Conservation (phyloP, 2,888 invertebrate species). For the Sericinus montela region DNA sequence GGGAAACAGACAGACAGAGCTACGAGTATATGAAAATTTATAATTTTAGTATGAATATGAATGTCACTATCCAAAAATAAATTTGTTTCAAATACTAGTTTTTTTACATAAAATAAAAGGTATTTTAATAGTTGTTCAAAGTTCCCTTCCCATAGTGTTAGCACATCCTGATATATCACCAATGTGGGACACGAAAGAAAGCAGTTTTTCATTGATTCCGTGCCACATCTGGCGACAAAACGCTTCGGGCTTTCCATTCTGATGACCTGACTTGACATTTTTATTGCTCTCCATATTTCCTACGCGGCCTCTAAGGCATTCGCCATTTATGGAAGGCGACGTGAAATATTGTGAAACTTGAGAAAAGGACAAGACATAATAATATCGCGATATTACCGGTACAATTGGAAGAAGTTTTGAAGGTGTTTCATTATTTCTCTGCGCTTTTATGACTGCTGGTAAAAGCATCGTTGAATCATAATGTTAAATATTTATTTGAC, state of each 20-base stretch:
- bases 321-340: slow-evolving; percentile 53
- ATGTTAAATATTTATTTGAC: too few relatives aligned
- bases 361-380: slow-evolving; percentile 50
- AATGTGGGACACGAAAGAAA: slow-evolving; percentile 68
- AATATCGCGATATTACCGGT: slow-evolving; percentile 63
- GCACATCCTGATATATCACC: slow-evolving; percentile 61
- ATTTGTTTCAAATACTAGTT: too few relatives aligned
- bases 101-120: slow-evolving; percentile 57
- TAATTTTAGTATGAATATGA: too few relatives aligned
- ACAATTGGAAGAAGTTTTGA: slow-evolving; percentile 27
- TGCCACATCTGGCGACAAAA: slow-evolving; percentile 76
- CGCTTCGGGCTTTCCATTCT: slow-evolving; percentile 74
- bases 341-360: slow-evolving; percentile 72
- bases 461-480: too few relatives aligned
- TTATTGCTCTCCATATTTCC: slow-evolving; percentile 75
- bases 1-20: too few relatives aligned
- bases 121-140: slow-evolving; percentile 51
- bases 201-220: slow-evolving; percentile 78
- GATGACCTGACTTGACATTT: slow-evolving; percentile 80
- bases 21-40: too few relatives aligned
- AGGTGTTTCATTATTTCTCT: slow-evolving; percentile 44
- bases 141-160: slow-evolving; percentile 27
- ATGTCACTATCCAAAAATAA: too few relatives aligned
- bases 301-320: slow-evolving; percentile 67
- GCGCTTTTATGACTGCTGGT: slow-evolving; percentile 24